Evolutionary conservation across 1,140 invertebrate species (phyloP).

Genomic region (Drosophila triauraria): DNA sequence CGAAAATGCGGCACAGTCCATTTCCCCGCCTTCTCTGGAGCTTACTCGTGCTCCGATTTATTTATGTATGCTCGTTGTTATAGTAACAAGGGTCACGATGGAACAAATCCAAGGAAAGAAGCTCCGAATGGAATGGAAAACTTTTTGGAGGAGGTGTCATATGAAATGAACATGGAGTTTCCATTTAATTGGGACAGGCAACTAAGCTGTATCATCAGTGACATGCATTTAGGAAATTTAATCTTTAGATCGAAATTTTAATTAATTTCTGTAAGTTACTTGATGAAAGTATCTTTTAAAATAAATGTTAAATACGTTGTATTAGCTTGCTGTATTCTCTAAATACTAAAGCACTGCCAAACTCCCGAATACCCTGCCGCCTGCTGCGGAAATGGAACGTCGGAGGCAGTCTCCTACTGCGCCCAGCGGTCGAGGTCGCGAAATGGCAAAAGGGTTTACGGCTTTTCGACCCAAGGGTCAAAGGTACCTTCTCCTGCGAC

Average conservation of each 20-base stretch:
- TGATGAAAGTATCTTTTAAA: not conserved
- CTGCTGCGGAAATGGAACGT: constrained; percentile 73
- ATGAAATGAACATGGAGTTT: constrained; percentile 18
- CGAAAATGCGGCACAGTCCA: constrained; percentile 42
- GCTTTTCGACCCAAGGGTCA: constrained; percentile 24
- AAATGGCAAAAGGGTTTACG: constrained; percentile 49
- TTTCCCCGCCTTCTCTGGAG: constrained; percentile 11
- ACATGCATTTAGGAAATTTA: not conserved
- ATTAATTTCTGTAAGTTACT: not conserved
- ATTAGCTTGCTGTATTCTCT: too few species aligned
- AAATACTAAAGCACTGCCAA: not conserved
- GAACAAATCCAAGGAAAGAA: constrained; percentile 7
- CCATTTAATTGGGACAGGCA: not conserved
- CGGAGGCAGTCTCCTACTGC: constrained; percentile 25
- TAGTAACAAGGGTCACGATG: constrained; percentile 48
- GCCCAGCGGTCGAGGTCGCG: constrained; percentile 46
- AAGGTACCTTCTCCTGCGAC: constrained; percentile 23
- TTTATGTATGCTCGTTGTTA: constrained; percentile 59
- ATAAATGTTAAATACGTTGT: not conserved
- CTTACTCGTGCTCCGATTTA: constrained; percentile 52
- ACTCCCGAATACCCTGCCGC: constrained; percentile 14
- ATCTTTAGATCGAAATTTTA: not conserved
- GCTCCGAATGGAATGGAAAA: constrained; percentile 1
- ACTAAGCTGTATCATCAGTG: not conserved
- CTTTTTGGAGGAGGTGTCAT: constrained; percentile 36